phyloP scores from a whole-genome alignment of 2,113 vertebrate species.

The Alligator mississippiensis region DNA sequence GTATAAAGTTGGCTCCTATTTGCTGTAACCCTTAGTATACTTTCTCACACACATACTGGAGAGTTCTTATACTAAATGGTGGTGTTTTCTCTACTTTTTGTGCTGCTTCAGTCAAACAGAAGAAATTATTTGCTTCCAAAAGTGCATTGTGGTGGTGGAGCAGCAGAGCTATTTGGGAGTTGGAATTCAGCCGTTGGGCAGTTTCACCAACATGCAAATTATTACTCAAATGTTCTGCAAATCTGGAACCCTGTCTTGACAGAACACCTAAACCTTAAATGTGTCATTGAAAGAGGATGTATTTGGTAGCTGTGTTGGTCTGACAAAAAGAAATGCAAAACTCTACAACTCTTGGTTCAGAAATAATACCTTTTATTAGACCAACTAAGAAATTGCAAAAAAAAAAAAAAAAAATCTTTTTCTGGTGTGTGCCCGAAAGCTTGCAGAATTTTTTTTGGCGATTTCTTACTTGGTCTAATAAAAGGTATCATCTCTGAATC shows the following conservation, averaged over 20 bases:
- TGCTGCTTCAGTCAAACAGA: not conserved
- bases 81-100: not conserved
- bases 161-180: not conserved
- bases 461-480: too few relatives aligned
- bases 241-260: not conserved
- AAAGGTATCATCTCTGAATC: too few relatives aligned
- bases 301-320: too few relatives aligned
- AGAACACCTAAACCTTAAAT: not conserved
- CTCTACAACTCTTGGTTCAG: too few relatives aligned
- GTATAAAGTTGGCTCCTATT: not conserved
- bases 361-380: too few relatives aligned
- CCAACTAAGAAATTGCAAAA: too few relatives aligned
- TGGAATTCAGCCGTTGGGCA: not conserved
- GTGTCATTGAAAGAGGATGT: not conserved
- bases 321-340: too few relatives aligned
- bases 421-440: too few relatives aligned
- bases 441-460: too few relatives aligned
- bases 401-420: too few relatives aligned
- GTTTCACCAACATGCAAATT: not conserved
- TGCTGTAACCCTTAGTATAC: not conserved
- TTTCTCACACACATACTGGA: not conserved
- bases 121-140: not conserved
- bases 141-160: not conserved
- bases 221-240: not conserved
- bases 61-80: not conserved